Conservation (phyloP, 2,888 invertebrate species). For the Myopa testacea region DNA sequence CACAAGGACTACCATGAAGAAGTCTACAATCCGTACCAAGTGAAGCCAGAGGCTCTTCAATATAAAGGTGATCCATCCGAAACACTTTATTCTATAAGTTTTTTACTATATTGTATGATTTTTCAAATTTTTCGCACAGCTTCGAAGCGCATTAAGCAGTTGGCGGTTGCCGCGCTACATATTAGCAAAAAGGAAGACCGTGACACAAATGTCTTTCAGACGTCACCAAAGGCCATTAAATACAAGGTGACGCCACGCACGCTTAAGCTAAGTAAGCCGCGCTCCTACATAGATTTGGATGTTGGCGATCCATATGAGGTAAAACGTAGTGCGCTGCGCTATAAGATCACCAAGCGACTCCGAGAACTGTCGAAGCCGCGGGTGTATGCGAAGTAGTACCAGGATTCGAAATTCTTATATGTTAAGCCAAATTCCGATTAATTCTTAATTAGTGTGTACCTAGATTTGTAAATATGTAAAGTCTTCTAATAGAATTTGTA, state of each 20-base stretch:
- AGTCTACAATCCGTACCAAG: conserved; percentile 16
- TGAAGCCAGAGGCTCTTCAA: conserved; percentile 37
- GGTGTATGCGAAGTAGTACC: conserved; percentile 16
- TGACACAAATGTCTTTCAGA: conserved; percentile 57
- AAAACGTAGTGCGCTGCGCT: conserved; percentile 67
- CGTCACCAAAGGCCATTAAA: conserved; percentile 66
- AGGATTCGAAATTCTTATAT: neutral
- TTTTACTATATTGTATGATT: neutral
- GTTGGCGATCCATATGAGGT: conserved; percentile 64
- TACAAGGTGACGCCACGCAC: conserved; percentile 66
- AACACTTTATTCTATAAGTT: neutral
- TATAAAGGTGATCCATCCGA: conserved; percentile 39
- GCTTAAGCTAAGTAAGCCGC: conserved; percentile 66
- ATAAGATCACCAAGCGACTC: conserved; percentile 65
- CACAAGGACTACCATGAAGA: conserved; percentile 16
- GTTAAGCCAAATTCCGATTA: neutral
- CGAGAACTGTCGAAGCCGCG: conserved; percentile 66
- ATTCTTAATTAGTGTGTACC: neutral
- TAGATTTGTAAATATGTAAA: too few relatives aligned
- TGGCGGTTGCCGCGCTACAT: conserved; percentile 39
- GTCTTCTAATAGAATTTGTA: too few relatives aligned
- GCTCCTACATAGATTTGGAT: conserved; percentile 58
- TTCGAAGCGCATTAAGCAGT: conserved; percentile 42
- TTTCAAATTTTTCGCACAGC: conserved; percentile 25
- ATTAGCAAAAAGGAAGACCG: neutral